Percentiles rank a stretch among this genome's conserved stretches.
These are phyloP conservation scores for Branchellion lobata DNA, from an alignment of 2,888 invertebrate genomes.

Conservation along the genomic window DNA sequence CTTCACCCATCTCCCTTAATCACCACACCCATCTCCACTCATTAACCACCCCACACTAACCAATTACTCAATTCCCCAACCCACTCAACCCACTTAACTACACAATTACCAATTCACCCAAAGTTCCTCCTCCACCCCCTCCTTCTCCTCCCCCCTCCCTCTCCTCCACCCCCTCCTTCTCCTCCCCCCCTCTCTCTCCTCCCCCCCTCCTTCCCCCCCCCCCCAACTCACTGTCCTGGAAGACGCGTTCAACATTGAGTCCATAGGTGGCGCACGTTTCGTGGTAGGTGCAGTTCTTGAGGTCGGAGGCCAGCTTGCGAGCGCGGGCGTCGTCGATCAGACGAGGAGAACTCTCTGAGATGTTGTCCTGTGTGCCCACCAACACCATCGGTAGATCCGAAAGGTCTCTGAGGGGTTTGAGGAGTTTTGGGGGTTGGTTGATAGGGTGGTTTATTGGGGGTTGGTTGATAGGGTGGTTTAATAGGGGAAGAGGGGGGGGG, in stretches of 20 bases:
- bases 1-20: too few relatives aligned
- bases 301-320: slow-evolving; percentile 85
- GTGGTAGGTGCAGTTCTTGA: slow-evolving; percentile 92
- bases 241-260: slow-evolving; percentile 93
- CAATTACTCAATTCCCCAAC: too few relatives aligned
- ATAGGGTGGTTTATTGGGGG: not conserved
- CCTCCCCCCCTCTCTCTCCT: too few relatives aligned
- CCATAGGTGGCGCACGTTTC: slow-evolving; percentile 98
- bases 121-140: too few relatives aligned
- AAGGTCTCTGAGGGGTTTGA: slow-evolving; percentile 63
- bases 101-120: too few relatives aligned
- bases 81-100: too few relatives aligned
- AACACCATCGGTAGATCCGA: slow-evolving; percentile 92
- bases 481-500: not conserved
- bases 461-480: not conserved
- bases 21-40: too few relatives aligned
- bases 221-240: slow-evolving; percentile 84
- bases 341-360: slow-evolving; percentile 91
- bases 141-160: too few relatives aligned
- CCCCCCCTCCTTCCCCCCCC: too few relatives aligned
- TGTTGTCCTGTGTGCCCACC: slow-evolving; percentile 90
- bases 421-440: not conserved
- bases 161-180: too few relatives aligned
- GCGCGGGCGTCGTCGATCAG: slow-evolving; percentile 92
- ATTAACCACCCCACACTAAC: too few relatives aligned